Evolutionary conservation across 1,140 invertebrate genomes (phyloP), one percentile per base, ranked within the genome.

Genomic region (Fragariocoptes setiger): DNA sequence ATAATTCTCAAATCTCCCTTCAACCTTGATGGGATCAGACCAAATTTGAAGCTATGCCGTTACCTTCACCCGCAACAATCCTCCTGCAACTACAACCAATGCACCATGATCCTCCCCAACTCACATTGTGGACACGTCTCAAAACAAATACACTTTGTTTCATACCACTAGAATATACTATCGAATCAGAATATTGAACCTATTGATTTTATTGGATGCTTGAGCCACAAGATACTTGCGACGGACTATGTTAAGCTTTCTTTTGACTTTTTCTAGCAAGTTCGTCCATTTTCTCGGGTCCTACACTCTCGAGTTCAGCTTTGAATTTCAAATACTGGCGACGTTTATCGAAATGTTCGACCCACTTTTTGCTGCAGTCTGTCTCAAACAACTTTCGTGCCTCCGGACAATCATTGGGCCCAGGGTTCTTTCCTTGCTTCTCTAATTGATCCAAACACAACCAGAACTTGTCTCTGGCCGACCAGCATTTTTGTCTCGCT

Each of bases 311-410:
- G 56, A 86, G 72, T 64, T 72, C 71, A 49, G 75, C 70, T 61
- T 82, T 82, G 56, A 79, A 88, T 53, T 76, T 67, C 50, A 78
- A 62, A 59, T 80, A 86, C 48, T 72, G 70, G 54, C 75, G 56
- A 57, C 79, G 82, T 51, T 76, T 66, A 61, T 86, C 77, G 60
- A 90, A 90, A 60, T 90, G 79, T 59, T 76, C 80, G 12, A 86
- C 70, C 82, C 82, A 90, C 56, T 76, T 70, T 14, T 65, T 54
- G n/a, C 77, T 72, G 56, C 80, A 90, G 15, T 65, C 67, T 39
- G 65, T 64, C 64, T 80, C 78, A 61, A 76, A 88, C 17, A 68
- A 39, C 59, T 72, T 68, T 43, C 76, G 67, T 46, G 76, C 57
- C 52, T 72, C 62, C 44, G 59, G 53, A 58, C 82, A 88, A 40